Evolutionary conservation across 2,113 vertebrate species (phyloP), one percentile per base, ranked within the genome.

Genomic region (Speoplatyrhinus poulsoni): DNA sequence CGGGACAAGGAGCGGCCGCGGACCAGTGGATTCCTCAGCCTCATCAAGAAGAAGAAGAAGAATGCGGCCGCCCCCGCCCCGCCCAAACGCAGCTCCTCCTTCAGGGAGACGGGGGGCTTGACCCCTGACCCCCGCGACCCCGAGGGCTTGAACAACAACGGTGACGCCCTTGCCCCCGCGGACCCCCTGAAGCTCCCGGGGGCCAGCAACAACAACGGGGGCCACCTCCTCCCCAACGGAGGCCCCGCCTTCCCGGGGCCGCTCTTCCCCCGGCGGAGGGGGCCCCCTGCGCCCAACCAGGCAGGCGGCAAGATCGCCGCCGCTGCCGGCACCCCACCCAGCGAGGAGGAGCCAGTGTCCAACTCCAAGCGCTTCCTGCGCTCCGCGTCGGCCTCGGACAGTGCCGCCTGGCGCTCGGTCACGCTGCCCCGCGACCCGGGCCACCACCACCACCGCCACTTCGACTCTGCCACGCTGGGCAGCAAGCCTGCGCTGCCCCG

Each of bases 41-140:
- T 96, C 70, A 99, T 98, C 80, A 98, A 97, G 91, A 98, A 96
- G 87, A 99, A 99, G 93, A 98, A 96, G 79, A 99, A 96, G 71
- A 97, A 93, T 0, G 97, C 97, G 0, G 97, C 98, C 0, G 89
- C 95, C 0, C 98, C 98, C 0, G 89, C 95, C 0, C 97, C 98
- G 0, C 98, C 98, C 0, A 98, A 96, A 66, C 94, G 98, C 67
- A 98, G 96, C 92, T 98, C 96, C 52, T 99, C 97, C 60, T 99
- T 98, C 90, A 88, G 95, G 46, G 96, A 98, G 69, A 94, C 90
- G 89, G 81, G 83, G 0, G 83, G 75, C 0, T 82, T 88, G 54
- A 92, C 92, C 0, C 90, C 92, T 1, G 75, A 92, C 12, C 78
- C 67, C n/a, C 83, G 87, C 73, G 94, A 94, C 13, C 89, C 67